Base-by-base conservation (phyloP, 2,888 invertebrate species). In the Salticus scenicus region DNA sequence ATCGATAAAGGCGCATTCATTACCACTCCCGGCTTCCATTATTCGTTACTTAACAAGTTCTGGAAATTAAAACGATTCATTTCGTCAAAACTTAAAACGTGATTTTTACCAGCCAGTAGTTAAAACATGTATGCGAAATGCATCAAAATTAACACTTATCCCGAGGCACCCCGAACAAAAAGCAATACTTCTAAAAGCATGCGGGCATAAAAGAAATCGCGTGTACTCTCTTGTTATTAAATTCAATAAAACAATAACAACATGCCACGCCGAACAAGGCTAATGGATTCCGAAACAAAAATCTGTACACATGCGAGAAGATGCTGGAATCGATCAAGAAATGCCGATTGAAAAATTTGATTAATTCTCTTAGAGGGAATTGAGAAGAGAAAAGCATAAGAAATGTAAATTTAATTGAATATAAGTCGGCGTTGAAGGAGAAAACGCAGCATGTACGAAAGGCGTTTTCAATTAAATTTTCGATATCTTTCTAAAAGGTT, bases 391-490 rank as follows among this genome's bases (percentile, higher is more conserved):
- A 57, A 37, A 4, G 24, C 20, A 24, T 12, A 24, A 57, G 24
- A 57, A 57, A 57, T 57, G 1, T 24, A 57, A 57, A 57, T 57
- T 24, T 57, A 57, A 57, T 57, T 57, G 57, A 57, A 57, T 57
- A 20, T 24, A 4, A 1, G 20, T 12, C 24, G 24, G 57, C 12
- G 20, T 24, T 57, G 4, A 24, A 57, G 24, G 24, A 24, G 24
- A 37, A 37, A 37, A 17, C 12, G 17, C 47, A 47, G n/a, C 37
- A 10, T 37, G 10, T 10, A n/a, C 2, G 24, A 24, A 24, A 1
- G 57, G 57, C 57, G 17, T 47, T 47, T 47, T 47, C 47, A 57
- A 57, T 57, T 57, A n/a, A 24, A 57, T 57, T 57, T 24, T 24
- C 4, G 24, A 47, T 7, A 7, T 7, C 10, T 10, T 47, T 47